phyloP scores from a whole-genome alignment of 2,797 vertebrate genomes.

The Ateles fusciceps region DNA sequence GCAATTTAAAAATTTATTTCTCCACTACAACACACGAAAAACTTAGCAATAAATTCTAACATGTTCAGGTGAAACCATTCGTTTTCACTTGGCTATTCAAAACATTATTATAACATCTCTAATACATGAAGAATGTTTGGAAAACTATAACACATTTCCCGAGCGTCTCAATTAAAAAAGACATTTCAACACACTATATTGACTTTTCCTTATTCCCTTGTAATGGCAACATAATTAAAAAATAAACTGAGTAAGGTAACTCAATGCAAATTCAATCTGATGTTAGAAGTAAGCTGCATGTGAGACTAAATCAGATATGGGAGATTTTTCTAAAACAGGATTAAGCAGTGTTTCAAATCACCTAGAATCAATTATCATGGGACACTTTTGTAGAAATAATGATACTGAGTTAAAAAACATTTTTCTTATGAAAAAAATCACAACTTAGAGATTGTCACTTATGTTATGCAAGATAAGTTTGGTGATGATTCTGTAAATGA shows the following conservation, averaged over 20 bases:
- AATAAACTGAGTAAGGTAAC: conserved; percentile 48
- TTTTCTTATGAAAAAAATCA: conserved; percentile 79
- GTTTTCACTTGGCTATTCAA: conserved; percentile 29
- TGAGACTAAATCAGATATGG: conserved; percentile 44
- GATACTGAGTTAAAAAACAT: conserved; percentile 63
- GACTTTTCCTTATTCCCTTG: conserved; percentile 26
- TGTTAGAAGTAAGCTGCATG: conserved; percentile 55
- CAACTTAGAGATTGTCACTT: conserved; percentile 75
- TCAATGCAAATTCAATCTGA: conserved; percentile 58
- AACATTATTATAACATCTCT: conserved; percentile 36
- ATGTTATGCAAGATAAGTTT: conserved; percentile 77
- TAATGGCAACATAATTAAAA: conserved; percentile 60
- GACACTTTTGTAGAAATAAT: conserved; percentile 69
- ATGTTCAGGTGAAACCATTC: conserved; percentile 10
- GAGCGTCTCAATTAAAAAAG: conserved; percentile 40
- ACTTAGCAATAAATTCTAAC: conserved; percentile 20
- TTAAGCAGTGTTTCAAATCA: conserved; percentile 72
- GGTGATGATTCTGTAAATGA: conserved; percentile 82
- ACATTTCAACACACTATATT: not conserved
- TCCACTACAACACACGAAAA: not conserved
- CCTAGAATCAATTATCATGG: conserved; percentile 65
- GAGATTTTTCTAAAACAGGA: conserved; percentile 59
- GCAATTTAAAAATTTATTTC: conserved; percentile 47
- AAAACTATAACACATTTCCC: not conserved
- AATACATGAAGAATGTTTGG: conserved; percentile 6